phyloP scores from a whole-genome alignment of 1,140 invertebrate genomes.

The Subanguina moxae region DNA sequence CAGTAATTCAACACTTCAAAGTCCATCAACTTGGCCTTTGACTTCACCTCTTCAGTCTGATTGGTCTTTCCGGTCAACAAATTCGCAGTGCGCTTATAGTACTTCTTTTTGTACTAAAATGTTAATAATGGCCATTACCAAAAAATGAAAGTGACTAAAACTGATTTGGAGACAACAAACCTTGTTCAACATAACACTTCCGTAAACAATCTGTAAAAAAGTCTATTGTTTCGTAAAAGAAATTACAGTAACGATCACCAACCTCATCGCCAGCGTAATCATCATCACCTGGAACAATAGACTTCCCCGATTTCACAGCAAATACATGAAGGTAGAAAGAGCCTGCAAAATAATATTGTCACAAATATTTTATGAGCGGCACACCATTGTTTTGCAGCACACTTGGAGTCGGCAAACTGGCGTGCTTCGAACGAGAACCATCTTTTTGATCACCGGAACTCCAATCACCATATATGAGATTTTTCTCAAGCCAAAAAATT shows the following conservation, averaged over 20 bases:
- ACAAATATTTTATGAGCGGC: too few relatives aligned
- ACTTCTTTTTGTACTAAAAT: slow-evolving; percentile 75
- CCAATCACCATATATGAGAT: slow-evolving; percentile 92
- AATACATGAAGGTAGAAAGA: slow-evolving; percentile 87
- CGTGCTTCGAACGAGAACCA: slow-evolving; percentile 68
- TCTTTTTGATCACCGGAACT: slow-evolving; percentile 74
- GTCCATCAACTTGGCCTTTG: slow-evolving; percentile 74
- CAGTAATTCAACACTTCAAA: slow-evolving; percentile 90
- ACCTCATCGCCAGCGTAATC: slow-evolving; percentile 69
- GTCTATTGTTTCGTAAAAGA: slow-evolving; percentile 1
- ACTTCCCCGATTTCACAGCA: slow-evolving; percentile 74
- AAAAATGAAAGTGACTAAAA: too few relatives aligned
- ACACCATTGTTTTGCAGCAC: slow-evolving; percentile 73
- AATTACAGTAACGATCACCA: slow-evolving; percentile 63
- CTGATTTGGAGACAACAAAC: too few relatives aligned
- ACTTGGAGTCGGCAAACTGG: slow-evolving; percentile 57
- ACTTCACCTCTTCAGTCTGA: slow-evolving; percentile 53
- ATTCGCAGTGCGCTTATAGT: slow-evolving; percentile 83
- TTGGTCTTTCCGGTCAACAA: slow-evolving; percentile 75
- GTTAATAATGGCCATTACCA: too few relatives aligned
- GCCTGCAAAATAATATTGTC: slow-evolving; percentile 54
- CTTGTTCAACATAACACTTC: slow-evolving; percentile 70
- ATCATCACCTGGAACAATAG: slow-evolving; percentile 70
- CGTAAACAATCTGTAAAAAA: slow-evolving; percentile 21
- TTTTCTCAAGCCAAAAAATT: slow-evolving; percentile 79